A percentile compares a stretch with the other conserved stretches of the same genome.
phyloP scores from a whole-genome alignment of 2,888 invertebrate genomes.

The Electrophaes corylata region DNA sequence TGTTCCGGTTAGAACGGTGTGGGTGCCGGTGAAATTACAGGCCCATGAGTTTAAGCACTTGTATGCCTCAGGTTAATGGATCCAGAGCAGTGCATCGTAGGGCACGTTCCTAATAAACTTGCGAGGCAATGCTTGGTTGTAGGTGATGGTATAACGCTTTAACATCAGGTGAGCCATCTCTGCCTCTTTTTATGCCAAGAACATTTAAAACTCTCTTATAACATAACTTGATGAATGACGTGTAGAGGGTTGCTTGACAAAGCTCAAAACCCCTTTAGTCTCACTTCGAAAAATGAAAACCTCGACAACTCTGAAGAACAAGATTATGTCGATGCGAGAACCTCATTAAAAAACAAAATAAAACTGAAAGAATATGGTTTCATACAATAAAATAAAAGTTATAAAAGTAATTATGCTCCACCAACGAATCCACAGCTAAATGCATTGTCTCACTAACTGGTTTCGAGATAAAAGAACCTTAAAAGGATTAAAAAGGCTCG shows the following conservation, averaged over 20 bases:
- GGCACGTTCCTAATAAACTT: too few species aligned
- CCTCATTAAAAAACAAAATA: neutral
- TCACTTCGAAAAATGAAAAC: conserved; percentile 5
- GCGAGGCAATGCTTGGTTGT: too few species aligned
- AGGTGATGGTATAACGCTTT: too few species aligned
- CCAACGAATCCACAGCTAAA: conserved; percentile 9
- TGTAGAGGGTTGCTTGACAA: conserved; percentile 2
- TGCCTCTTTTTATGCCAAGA: too few species aligned
- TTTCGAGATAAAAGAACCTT: conserved; percentile 49
- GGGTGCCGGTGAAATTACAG: too few species aligned
- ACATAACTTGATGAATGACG: neutral
- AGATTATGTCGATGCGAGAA: conserved; percentile 8
- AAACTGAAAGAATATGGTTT: neutral
- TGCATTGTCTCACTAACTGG: conserved; percentile 61
- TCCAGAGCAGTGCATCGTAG: too few species aligned
- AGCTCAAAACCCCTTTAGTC: conserved; percentile 6
- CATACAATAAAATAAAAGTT: conserved; percentile 2
- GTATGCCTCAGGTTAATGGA: too few species aligned
- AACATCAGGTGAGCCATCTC: too few species aligned
- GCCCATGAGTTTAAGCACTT: too few species aligned
- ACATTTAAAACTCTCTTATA: too few species aligned
- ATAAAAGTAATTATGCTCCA: conserved; percentile 3
- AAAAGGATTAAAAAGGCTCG: conserved; percentile 52
- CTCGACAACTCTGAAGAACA: conserved; percentile 5
- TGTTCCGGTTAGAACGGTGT: too few species aligned